A percentile compares a stretch with the other conserved stretches of the same genome.
phyloP scores from a whole-genome alignment of 2,888 invertebrate genomes.

The Colletes collaris region DNA sequence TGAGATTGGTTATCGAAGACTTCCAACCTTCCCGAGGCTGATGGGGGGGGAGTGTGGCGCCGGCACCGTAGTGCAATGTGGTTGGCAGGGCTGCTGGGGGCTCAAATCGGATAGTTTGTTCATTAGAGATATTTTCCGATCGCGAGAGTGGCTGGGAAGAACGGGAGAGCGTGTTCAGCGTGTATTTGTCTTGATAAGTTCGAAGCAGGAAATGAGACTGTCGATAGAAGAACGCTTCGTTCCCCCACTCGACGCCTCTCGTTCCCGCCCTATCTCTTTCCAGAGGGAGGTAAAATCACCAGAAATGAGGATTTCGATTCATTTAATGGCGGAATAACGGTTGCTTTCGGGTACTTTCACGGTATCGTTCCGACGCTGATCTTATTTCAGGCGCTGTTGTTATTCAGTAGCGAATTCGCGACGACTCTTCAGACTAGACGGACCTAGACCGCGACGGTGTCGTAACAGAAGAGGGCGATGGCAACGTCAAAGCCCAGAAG shows the following conservation, averaged over 20 bases:
- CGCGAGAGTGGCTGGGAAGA: conserved; percentile 50
- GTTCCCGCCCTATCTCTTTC: conserved; percentile 34
- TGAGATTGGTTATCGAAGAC: conserved; percentile 72
- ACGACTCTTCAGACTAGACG: too few relatives aligned
- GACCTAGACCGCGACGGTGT: too few relatives aligned
- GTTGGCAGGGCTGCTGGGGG: conserved; percentile 44
- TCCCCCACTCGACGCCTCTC: conserved; percentile 19
- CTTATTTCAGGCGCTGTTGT: conserved; percentile 27
- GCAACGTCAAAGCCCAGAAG: too few relatives aligned
- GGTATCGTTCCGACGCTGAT: conserved; percentile 37
- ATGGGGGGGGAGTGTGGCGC: conserved; percentile 45
- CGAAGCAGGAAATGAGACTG: conserved; percentile 76
- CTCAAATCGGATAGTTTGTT: conserved; percentile 77
- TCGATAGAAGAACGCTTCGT: conserved; percentile 69
- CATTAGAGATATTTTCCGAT: conserved; percentile 76
- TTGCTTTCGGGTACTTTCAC: conserved; percentile 28
- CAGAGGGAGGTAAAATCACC: conserved; percentile 33
- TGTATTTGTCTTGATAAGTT: conserved; percentile 79
- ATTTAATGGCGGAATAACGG: conserved; percentile 72
- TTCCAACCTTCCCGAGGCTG: conserved; percentile 47
- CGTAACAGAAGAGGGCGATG: too few relatives aligned
- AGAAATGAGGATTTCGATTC: conserved; percentile 71
- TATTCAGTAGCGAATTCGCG: conserved; percentile 7
- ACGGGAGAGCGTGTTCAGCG: conserved; percentile 55
- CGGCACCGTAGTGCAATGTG: conserved; percentile 37